Evolutionary conservation across 2,888 invertebrate genomes (phyloP), one percentile per base, ranked within the genome.

Genomic region (Leptogaster cylindrica): DNA sequence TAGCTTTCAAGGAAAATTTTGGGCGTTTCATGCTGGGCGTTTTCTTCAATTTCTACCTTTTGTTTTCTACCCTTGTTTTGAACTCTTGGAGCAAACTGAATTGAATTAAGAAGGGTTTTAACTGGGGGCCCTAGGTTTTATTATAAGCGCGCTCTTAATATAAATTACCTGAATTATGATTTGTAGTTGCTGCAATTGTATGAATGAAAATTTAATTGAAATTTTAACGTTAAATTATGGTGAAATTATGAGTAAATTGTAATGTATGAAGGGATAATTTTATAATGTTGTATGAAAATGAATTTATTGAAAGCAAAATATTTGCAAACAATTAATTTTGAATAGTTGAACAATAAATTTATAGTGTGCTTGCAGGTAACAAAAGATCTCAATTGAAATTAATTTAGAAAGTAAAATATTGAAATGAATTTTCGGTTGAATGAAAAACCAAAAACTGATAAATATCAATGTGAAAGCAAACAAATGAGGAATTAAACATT

Each of bases 21-120:
- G 36, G 23, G 36, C 36, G 58, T 39, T 14, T 12, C 39, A 10
- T 36, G 20, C 44, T 44, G 25, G 12, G 48, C 12, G 41, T 8
- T 55, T 55, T 55, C 55, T 36, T 55, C 36, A 31, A 20, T 7
- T 33, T 55, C 18, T 55, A 20, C 36, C 18, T 14, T 12, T 4
- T 44, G 31, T 2, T 23, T 36, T 23, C 2, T 20, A 31, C 4
- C 18, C 23, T 36, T 31, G 36, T 55, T 55, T 55, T 55, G 55
- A 36, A 23, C 12, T 55, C 39, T 36, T 8, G 16, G 8, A 31
- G 10, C 31, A 31, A 7, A 31, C 31, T 8, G 28, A 61, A 61
- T 61, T 61, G 44, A 61, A 61, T 61, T 61, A 44, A 61, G 44
- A 61, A 41, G 61, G 44, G 27, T 44, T 44, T 61, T 27, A 61